Evolutionary conservation across 2,888 invertebrate genomes (phyloP).

Genomic region (Drosophila siamana): DNA sequence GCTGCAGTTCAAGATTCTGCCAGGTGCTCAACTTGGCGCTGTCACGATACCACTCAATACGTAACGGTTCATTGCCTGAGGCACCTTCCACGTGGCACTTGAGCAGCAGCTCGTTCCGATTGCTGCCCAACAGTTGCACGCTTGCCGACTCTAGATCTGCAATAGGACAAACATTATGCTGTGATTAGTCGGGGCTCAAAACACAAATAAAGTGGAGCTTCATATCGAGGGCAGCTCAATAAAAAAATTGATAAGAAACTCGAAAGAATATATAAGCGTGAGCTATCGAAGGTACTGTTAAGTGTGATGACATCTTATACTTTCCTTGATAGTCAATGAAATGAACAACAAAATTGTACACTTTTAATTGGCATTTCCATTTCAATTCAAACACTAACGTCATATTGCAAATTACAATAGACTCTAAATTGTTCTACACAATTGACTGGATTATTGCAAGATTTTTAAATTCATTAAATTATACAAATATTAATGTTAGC

Average conservation of each 20-base stretch:
- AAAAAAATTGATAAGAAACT: too few species aligned
- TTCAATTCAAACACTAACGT: too few species aligned
- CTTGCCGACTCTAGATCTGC: constrained; percentile 82
- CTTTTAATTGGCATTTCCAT: too few species aligned
- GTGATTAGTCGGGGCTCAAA: neutral
- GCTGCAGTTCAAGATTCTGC: constrained; percentile 87
- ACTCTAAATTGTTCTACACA: too few species aligned
- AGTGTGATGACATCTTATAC: too few species aligned
- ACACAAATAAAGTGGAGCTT: neutral
- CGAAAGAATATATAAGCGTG: too few species aligned
- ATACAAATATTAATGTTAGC: neutral
- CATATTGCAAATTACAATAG: too few species aligned
- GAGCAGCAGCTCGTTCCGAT: constrained; percentile 82
- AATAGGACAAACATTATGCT: constrained; percentile 27
- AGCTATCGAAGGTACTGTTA: too few species aligned
- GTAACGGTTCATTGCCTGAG: constrained; percentile 78
- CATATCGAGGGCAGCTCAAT: neutral
- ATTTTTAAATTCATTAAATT: neutral
- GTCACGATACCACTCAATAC: constrained; percentile 86
- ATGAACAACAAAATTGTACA: too few species aligned
- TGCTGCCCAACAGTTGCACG: constrained; percentile 81
- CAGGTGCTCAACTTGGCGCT: constrained; percentile 87
- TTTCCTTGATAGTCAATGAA: too few species aligned
- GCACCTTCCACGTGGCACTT: constrained; percentile 84
- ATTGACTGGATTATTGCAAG: too few species aligned